Conservation (phyloP, 1,140 invertebrate species). For the Drosophila virilis region DNA sequence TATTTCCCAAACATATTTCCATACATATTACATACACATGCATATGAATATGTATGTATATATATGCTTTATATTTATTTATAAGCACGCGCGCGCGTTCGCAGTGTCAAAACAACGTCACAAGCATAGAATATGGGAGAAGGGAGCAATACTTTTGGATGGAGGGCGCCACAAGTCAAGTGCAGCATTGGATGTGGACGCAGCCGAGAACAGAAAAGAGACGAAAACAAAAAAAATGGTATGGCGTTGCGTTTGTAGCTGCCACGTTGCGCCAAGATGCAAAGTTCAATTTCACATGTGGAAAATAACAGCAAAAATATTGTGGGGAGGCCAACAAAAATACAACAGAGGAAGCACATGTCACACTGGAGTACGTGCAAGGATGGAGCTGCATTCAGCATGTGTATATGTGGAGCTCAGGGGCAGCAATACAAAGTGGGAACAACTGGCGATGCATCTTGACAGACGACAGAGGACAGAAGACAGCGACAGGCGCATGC, state of each 20-base stretch:
- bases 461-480: slow-evolving; percentile 59
- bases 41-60: slow-evolving; percentile 9
- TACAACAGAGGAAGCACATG: slow-evolving; percentile 80
- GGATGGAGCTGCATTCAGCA: slow-evolving; percentile 24
- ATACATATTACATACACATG: slow-evolving; percentile 28
- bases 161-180: slow-evolving; percentile 76
- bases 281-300: slow-evolving; percentile 81
- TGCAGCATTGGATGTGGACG: slow-evolving; percentile 41
- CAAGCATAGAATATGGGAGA: slow-evolving; percentile 35
- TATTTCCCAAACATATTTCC: slow-evolving; percentile 69
- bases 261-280: slow-evolving; percentile 74
- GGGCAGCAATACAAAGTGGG: slow-evolving; percentile 34
- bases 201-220: slow-evolving; percentile 13
- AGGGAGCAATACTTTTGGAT: slow-evolving; percentile 20
- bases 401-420: background rate
- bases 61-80: slow-evolving; percentile 59
- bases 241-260: slow-evolving; percentile 55
- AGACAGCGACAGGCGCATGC: slow-evolving; percentile 14
- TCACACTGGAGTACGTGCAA: slow-evolving; percentile 68
- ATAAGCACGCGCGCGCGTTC: slow-evolving; percentile 78
- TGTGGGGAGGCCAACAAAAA: slow-evolving; percentile 55
- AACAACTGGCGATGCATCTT: slow-evolving; percentile 61
- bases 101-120: slow-evolving; percentile 80
- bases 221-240: slow-evolving; percentile 54
- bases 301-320: slow-evolving; percentile 70